Percentiles rank a stretch among this genome's conserved stretches.
phyloP scores from a whole-genome alignment of 2,888 invertebrate genomes.

The Graphium colonna region DNA sequence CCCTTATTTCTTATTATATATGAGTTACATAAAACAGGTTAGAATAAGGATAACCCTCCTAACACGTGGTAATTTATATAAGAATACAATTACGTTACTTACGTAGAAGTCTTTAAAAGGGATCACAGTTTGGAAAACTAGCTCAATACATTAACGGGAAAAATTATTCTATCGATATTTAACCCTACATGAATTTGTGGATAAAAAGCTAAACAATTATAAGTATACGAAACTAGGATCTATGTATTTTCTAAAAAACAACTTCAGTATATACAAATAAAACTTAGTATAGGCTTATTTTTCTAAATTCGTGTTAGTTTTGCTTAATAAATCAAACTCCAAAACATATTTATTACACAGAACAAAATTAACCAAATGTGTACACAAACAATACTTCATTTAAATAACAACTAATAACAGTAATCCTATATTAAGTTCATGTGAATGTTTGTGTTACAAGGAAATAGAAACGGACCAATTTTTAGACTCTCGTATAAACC shows the following conservation, averaged over 20 bases:
- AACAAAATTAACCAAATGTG: neutral
- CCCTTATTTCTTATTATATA: constrained; percentile 9
- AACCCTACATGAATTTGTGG: constrained; percentile 2
- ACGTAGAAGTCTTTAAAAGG: constrained; percentile 78
- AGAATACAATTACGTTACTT: constrained; percentile 57
- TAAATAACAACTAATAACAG: constrained; percentile 10
- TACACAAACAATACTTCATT: constrained; percentile 2
- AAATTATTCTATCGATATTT: constrained; percentile 35
- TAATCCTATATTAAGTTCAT: neutral
- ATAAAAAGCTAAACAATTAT: constrained; percentile 1
- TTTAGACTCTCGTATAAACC: too few relatives aligned
- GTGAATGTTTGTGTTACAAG: neutral
- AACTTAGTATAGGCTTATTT: neutral
- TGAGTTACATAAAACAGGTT: constrained; percentile 17
- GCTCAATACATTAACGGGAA: constrained; percentile 58
- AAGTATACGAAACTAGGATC: neutral
- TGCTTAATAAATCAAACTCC: neutral
- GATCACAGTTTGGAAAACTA: constrained; percentile 80
- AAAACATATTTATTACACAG: neutral
- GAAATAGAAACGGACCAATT: constrained; percentile 24
- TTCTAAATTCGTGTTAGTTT: neutral
- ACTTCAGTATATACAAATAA: constrained; percentile 1
- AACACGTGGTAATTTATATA: constrained; percentile 39
- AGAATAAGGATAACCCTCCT: constrained; percentile 16
- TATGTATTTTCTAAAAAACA: too few relatives aligned